Base-by-base conservation (phyloP, 2,113 vertebrate genomes). In the Egretta garzetta region DNA sequence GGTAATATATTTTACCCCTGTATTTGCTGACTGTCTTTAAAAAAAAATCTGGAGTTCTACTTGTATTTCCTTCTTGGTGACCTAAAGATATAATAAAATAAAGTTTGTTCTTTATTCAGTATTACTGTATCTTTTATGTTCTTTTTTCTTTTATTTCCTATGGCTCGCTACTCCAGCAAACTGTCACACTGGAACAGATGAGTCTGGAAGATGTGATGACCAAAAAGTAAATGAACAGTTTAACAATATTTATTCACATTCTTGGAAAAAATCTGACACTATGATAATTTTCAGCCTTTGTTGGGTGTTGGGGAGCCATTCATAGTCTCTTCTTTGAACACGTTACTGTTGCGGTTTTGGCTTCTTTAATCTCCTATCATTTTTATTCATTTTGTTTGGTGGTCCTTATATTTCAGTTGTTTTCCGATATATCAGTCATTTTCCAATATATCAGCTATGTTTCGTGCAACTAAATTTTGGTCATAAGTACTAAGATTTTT, bases 271-370 rank as follows among this genome's bases (percentile, higher is more conserved):
- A 86, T 84, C 10, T 50, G 20, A 13, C 7, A 19, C 7, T 59
- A 1, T 67, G 74, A 26, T 5, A 21, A 4, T 71, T 68, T 89
- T 71, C 30, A 74, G 19, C 4, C 9, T 84, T 37, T 0, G 0
- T 14, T 85, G 14, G 8, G 3, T 59, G 14, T 49, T 80, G 22
- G 15, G 19, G 32, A 85, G 17, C 17, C 9, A 41, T 55, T 66
- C 23, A 35, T 72, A 62, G 21, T 39, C 5, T 53, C 30, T 35
- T 18, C 6, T 80, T 45, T 71, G 15, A 45, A 39, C 26, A 5
- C 4, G 24, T 10, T 45, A 50, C 5, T 58, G 39, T 59, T 86
- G 15, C 53, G 12, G 58, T 45, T 9, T 63, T 33, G 17, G 10
- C 4, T n/a, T 37, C 66, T 47, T 87, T 49, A 33, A 26, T 39